Evolutionary conservation across 2,888 invertebrate species (phyloP), one percentile per base, ranked within the genome.

Genomic region (Sinohyriopsis cumingii): DNA sequence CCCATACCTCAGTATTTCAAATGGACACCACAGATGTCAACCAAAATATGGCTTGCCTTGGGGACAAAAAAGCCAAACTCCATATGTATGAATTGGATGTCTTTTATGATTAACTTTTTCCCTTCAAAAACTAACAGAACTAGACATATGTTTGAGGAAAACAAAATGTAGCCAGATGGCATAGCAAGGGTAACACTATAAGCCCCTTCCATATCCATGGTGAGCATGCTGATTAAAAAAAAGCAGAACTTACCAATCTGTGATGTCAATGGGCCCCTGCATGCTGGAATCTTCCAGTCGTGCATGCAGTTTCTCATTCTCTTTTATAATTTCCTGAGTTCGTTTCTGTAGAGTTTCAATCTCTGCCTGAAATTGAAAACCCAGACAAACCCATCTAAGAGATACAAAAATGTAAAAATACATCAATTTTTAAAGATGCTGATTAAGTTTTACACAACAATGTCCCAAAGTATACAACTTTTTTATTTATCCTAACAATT

Each of bases 301-400:
- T 61, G 80, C 62, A 66, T 87, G 86, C 53, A 88, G 76, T 61
- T 80, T 75, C 53, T 84, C 78, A 72, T 89, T 89, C 69, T 89
- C 89, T 68, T 80, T 81, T 25, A 88, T 74, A 24, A 89, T 75
- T 20, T 86, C 84, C 60, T 86, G 84, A n/a, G 84, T 79, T 53
- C 84, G 75, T 24, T 69, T 69, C 56, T 75, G 82, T 60, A 89
- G 80, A 20, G 65, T 33, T 22, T 83, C 83, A 65, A 88, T 65
- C 57, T 87, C 85, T 56, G 77, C 71, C 87, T 88, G 75, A 19
- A 73, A 45, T 3, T 45, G 15, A 45, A 45, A 45, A 62, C 61
- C 64, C 9, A 75, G 24, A 64, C 33, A 66, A 53, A n/a, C 59
- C 6, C 5, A 45, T 53, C 33, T n/a, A 25, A 61, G 54, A 63